Conservation (phyloP, 2,113 vertebrate species). For the Azemiops feae region DNA sequence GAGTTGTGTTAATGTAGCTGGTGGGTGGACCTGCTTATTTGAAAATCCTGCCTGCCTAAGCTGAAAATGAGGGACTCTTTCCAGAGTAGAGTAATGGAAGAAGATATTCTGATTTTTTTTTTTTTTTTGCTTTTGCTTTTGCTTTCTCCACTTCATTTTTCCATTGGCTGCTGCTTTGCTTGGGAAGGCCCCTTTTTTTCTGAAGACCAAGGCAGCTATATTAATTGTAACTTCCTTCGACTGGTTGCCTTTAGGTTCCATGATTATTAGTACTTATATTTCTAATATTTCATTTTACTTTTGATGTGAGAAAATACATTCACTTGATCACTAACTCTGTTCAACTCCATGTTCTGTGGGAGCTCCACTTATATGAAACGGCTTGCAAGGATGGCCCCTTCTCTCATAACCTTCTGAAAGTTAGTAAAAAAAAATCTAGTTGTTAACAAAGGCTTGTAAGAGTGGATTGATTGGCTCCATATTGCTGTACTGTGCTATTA, state of each 20-base stretch:
- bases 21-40: not conserved
- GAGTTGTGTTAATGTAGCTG: not conserved
- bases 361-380: not conserved
- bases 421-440: not conserved
- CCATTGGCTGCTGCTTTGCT: not conserved
- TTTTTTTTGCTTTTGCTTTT: too few relatives aligned
- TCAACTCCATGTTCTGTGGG: not conserved
- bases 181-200: not conserved
- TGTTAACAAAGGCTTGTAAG: not conserved
- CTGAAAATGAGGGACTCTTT: not conserved
- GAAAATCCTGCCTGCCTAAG: not conserved
- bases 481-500: not conserved
- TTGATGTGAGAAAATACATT: not conserved
- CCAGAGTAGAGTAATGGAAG: not conserved
- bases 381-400: not conserved
- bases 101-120: not conserved
- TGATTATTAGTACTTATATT: not conserved
- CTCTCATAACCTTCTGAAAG: not conserved
- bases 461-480: not conserved
- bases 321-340: not conserved
- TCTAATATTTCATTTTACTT: not conserved
- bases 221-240: not conserved
- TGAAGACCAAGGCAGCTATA: not conserved
- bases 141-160: not conserved
- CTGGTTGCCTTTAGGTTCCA: not conserved